Base-by-base conservation (phyloP, 2,113 vertebrate species). In the Hydrochoerus hydrochaeris region DNA sequence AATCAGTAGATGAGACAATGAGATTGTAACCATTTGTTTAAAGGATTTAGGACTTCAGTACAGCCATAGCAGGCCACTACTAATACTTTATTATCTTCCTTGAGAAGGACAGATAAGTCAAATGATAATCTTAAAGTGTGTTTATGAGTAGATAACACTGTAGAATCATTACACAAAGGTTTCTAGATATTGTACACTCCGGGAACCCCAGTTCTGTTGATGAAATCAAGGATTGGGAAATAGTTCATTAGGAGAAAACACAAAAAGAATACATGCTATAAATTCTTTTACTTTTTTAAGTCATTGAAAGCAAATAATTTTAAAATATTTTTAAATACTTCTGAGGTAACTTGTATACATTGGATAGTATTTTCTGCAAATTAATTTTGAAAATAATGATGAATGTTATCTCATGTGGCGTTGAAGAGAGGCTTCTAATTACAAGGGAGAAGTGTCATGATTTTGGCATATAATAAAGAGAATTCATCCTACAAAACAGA, bases 21-120 rank as follows among this genome's bases (percentile, higher is more conserved):
- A 98, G 98, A 98, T 98, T 98, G 93, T 96, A 98, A 98, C 86
- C 94, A 98, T 98, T 98, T 98, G 97, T 99, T 98, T 99, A 98
- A 98, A 98, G 98, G 97, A 98, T 98, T 98, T 98, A 98, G 35
- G 94, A 90, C 96, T 73, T 97, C 97, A 98, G 98, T 98, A 97
- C 85, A 96, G 96, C 90, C 78, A 97, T 65, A 97, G 62, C 44
- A 88, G 98, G 95, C 78, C 84, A 94, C 97, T 98, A 97, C 94
- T 98, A 97, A 91, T 86, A 71, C 97, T 98, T 98, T 98, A 98
- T 97, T 98, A 87, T 85, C 88, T 98, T 97, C 75, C 94, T 96
- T 97, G 96, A 90, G 97, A 98, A 98, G 97, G 97, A 97, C 96
- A 98, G 96, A 98, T 94, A 96, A 98, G 94, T 94, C 67, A 98